A percentile compares a stretch with the other conserved stretches of the same genome.
Evolutionary conservation across 2,113 vertebrate genomes (phyloP).

Genomic region (Morone chrysops): DNA sequence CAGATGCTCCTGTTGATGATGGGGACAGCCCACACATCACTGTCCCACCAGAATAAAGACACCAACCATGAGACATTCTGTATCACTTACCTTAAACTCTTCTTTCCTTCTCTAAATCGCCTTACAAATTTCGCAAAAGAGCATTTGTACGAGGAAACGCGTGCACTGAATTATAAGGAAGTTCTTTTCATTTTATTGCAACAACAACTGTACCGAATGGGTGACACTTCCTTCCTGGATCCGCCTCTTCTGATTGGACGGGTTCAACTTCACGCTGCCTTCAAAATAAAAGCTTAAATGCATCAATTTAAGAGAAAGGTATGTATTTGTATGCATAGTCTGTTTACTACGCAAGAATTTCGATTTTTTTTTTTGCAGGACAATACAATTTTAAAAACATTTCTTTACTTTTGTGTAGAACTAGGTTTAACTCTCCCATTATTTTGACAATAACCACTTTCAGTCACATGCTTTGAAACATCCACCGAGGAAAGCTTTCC

Average conservation of each 20-base stretch:
- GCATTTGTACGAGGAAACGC: slow-evolving; percentile 23
- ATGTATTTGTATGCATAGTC: neutral
- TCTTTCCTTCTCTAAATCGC: neutral
- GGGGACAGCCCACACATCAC: neutral
- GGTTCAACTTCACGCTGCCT: neutral
- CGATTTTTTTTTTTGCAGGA: too few species aligned
- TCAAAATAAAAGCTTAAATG: slow-evolving; percentile 59
- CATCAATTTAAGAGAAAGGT: accelerated
- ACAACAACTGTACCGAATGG: slow-evolving; percentile 52
- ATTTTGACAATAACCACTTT: neutral
- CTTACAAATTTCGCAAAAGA: neutral
- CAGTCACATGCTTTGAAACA: neutral
- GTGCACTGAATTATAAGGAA: slow-evolving; percentile 58
- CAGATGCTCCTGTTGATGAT: slow-evolving; percentile 1
- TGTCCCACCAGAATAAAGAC: neutral
- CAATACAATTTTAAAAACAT: accelerated
- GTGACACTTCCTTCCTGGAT: slow-evolving; percentile 77
- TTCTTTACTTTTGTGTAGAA: neutral
- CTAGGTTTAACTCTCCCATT: accelerated
- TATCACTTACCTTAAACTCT: slow-evolving; percentile 56
- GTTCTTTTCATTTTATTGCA: slow-evolving; percentile 48
- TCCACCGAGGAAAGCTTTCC: accelerated
- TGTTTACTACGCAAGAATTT: neutral
- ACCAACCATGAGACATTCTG: neutral
- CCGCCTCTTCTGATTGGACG: slow-evolving; percentile 71